Evolutionary conservation across 2,113 vertebrate species (phyloP).

Genomic region (Oxyruncus cristatus): DNA sequence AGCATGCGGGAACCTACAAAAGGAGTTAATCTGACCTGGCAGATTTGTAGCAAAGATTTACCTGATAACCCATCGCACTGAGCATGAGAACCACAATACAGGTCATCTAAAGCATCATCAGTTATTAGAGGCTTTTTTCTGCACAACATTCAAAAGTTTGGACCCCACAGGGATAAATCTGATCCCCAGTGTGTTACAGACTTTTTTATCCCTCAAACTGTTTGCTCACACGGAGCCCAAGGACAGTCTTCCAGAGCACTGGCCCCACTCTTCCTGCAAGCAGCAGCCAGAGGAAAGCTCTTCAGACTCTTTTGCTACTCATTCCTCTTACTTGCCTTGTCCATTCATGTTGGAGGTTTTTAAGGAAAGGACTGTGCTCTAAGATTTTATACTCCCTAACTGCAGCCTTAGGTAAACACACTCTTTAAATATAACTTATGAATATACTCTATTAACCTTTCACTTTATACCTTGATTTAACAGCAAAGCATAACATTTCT

Average conservation of each 20-base stretch:
- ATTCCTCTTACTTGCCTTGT: background rate
- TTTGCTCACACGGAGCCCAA: background rate
- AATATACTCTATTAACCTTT: background rate
- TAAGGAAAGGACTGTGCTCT: background rate
- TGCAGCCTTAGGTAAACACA: background rate
- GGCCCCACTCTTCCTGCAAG: background rate
- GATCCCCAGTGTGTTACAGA: background rate
- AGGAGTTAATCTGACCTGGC: background rate
- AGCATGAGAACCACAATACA: background rate
- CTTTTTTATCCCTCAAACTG: background rate
- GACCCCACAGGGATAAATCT: background rate
- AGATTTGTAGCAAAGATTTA: background rate
- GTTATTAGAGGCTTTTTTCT: background rate
- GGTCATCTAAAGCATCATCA: background rate
- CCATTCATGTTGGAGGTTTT: background rate
- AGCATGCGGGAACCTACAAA: background rate
- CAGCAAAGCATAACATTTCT: background rate
- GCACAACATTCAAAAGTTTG: background rate
- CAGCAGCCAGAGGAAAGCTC: background rate
- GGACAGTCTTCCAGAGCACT: background rate
- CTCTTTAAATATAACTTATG: background rate
- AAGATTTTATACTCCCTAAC: background rate
- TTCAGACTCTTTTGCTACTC: background rate
- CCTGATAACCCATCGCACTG: background rate
- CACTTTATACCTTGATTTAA: background rate